Conservation (phyloP, 2,797 vertebrate species). For the Melanotaenia nigrans region DNA sequence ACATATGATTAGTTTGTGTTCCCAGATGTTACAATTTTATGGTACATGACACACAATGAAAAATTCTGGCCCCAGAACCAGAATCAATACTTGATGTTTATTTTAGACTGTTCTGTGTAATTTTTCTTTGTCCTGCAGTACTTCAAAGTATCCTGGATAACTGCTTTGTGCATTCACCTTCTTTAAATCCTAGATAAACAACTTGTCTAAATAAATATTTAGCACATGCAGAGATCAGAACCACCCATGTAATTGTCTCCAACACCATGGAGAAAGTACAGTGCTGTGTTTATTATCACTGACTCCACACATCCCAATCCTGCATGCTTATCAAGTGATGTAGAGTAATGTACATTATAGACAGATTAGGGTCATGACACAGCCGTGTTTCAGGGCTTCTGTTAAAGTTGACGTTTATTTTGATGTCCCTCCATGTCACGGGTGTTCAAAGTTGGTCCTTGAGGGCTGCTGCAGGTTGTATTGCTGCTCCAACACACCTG, state of each 20-base stretch:
- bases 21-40: no score
- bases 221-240: not conserved
- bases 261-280: constrained; percentile 31
- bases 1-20: no score
- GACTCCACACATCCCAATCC: constrained; percentile 27
- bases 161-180: not conserved
- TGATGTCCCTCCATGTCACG: constrained; percentile 7
- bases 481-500: no score
- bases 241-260: constrained; percentile 6
- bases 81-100: not conserved
- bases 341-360: constrained; percentile 64
- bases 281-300: constrained; percentile 53
- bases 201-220: constrained; percentile 10
- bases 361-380: constrained; percentile 66
- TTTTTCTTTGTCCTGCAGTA: not conserved
- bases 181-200: constrained; percentile 15
- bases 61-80: not conserved
- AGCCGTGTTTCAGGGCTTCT: constrained; percentile 45
- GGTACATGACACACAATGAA: no score
- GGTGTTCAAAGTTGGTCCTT: no score
- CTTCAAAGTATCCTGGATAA: not conserved
- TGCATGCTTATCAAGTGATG: constrained; percentile 41
- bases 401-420: constrained; percentile 33
- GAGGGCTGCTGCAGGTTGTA: no score
- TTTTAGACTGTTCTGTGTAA: not conserved